Base-by-base conservation (phyloP, 2,113 vertebrate genomes). In the Dasyurus viverrinus region DNA sequence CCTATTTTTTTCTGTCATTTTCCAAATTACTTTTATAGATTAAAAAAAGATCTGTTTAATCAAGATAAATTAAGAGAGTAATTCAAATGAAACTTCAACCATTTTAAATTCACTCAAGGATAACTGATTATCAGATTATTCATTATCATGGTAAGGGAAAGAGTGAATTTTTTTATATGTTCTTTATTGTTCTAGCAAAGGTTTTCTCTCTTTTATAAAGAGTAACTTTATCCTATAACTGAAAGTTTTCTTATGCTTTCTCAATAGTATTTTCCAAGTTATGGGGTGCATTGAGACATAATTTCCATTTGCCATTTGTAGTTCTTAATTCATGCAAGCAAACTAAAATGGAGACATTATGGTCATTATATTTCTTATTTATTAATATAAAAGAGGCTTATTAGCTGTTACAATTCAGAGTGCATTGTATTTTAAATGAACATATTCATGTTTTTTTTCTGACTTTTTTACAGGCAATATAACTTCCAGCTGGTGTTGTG, bases 381-480 rank as follows among this genome's bases (percentile, higher is more conserved):
- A 96, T 96, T 12, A 95, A 55, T 53, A 89, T 91, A 92, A 95
- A 96, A 91, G 0, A 94, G 93, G 91, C 8, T 94, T 97, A 97
- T 94, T 98, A 97, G 26, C 50, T 97, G 68, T 96, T 95, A 36
- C 55, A 98, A 94, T 98, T 97, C 94, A 90, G 57, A 95, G 5
- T 97, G 95, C 96, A 76, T 95, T 97, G 12, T 92, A 3, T 96
- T 97, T 96, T 97, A 96, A 97, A 97, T 98, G 98, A 98, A 98
- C 92, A 90, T 94, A 96, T 97, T 97, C 91, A 10, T 98, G 36
- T 97, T 96, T 55, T 76, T 98, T 84, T 96, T 98, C 95, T 98
- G 91, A 93, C 47, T 98, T 98, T 95, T 98, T 98, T 95, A 98
- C 98, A 99, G 98, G 96, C 93, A 97, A 91, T 96, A 98, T 96